Evolutionary conservation across 2,797 vertebrate genomes (phyloP).

Genomic region (Poeciliopsis infans): DNA sequence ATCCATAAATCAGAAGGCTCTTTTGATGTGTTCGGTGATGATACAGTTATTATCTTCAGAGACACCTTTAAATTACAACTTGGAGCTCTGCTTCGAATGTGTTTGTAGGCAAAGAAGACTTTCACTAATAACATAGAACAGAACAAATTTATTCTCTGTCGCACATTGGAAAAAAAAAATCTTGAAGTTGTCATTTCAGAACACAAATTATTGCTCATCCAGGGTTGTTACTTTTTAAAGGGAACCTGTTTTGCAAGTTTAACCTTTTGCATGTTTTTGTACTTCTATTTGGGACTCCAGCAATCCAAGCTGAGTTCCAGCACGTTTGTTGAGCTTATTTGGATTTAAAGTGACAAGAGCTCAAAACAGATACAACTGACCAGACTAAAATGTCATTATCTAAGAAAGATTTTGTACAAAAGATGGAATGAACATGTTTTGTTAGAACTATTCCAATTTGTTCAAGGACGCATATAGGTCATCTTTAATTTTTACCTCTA

Average conservation of each 20-base stretch:
- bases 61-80: constrained; percentile 76
- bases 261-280: too few species aligned
- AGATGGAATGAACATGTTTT: too few species aligned
- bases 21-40: constrained; percentile 68
- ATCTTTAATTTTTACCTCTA: constrained; percentile 5
- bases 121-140: constrained; percentile 65
- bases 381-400: too few species aligned
- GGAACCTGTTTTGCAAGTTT: too few species aligned
- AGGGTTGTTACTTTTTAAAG: constrained; percentile 1
- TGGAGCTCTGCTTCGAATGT: constrained; percentile 45
- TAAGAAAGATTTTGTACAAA: too few species aligned
- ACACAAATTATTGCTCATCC: constrained; percentile 32
- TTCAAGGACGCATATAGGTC: too few species aligned
- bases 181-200: constrained; percentile 45
- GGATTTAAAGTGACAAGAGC: too few species aligned
- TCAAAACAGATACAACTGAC: too few species aligned
- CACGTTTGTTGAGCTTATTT: too few species aligned
- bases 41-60: constrained; percentile 77
- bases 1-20: constrained; percentile 46
- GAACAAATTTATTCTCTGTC: constrained; percentile 41
- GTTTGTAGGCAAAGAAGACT: constrained; percentile 55
- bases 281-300: too few species aligned
- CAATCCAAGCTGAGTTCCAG: too few species aligned
- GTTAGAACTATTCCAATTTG: too few species aligned
- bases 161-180: constrained; percentile 47